Evolutionary conservation across 2,888 invertebrate genomes (phyloP).

Genomic region (Eumerus sabulonum): DNA sequence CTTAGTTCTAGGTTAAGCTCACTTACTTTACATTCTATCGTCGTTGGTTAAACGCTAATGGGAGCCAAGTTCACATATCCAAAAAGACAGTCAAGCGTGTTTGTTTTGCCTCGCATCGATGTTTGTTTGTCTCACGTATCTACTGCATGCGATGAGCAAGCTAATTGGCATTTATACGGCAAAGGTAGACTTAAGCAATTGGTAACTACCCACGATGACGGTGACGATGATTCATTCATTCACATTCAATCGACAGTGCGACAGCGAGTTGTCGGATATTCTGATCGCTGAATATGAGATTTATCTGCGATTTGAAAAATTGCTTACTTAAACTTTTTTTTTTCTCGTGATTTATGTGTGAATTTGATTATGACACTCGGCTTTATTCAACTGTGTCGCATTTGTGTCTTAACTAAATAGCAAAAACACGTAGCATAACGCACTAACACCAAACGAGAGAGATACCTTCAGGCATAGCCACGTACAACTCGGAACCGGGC

Average conservation of each 20-base stretch:
- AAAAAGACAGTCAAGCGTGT: slow-evolving; percentile 1
- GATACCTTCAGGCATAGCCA: no score
- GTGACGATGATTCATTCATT: slow-evolving; percentile 52
- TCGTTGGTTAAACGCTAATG: slow-evolving; percentile 1
- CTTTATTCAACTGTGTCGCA: background rate
- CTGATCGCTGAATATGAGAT: slow-evolving; percentile 1
- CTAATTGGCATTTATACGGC: slow-evolving; percentile 53
- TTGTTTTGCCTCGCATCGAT: no score
- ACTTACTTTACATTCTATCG: slow-evolving; percentile 38
- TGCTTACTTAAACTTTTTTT: background rate
- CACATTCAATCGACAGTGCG: slow-evolving; percentile 11
- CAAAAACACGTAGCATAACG: slow-evolving; percentile 23
- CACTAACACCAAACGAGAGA: slow-evolving; percentile 37
- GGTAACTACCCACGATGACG: slow-evolving; percentile 36
- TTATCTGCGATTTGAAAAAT: background rate
- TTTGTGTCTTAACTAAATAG: no score
- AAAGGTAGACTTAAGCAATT: slow-evolving; percentile 50
- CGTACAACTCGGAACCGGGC: no score
- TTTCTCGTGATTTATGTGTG: background rate
- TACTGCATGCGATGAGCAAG: slow-evolving; percentile 52
- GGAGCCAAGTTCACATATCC: slow-evolving; percentile 36
- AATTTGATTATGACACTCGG: slow-evolving; percentile 3
- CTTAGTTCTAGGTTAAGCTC: background rate
- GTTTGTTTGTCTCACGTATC: no score
- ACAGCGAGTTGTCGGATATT: no score